Evolutionary conservation across 2,113 vertebrate genomes (phyloP).

Genomic region (Peromyscus californicus): DNA sequence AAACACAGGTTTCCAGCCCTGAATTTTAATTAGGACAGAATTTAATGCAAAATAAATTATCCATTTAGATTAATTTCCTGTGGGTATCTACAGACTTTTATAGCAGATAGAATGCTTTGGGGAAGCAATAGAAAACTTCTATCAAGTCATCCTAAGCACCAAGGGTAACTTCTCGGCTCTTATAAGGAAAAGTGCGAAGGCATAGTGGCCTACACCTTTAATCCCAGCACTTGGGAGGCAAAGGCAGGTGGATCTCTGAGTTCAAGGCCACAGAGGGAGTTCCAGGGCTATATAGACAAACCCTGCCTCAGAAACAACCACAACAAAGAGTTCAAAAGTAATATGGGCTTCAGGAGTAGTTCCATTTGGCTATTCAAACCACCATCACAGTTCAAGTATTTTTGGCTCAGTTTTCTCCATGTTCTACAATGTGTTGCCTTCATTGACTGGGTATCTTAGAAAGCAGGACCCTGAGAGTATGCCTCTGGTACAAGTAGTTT

Average conservation of each 20-base stretch:
- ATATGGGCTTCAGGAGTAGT: not conserved
- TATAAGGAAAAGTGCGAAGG: not conserved
- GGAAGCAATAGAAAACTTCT: not conserved
- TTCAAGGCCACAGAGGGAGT: not conserved
- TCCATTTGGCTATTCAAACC: not conserved
- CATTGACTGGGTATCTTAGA: not conserved
- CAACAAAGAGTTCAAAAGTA: not conserved
- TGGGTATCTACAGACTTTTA: not conserved
- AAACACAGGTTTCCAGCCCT: not conserved
- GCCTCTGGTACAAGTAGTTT: not conserved
- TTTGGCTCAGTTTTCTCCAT: not conserved
- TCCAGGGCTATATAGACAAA: not conserved
- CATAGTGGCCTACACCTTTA: not conserved
- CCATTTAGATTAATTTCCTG: not conserved
- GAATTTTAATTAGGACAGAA: not conserved
- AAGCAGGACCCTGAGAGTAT: not conserved
- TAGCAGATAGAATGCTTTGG: not conserved
- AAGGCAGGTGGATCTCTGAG: not conserved
- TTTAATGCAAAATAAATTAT: not conserved
- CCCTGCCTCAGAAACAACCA: not conserved
- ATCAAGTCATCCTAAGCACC: not conserved
- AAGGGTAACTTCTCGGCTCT: not conserved
- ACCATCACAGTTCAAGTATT: not conserved
- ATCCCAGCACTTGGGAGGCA: not conserved
- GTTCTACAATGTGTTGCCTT: not conserved